Conservation (phyloP, 2,797 vertebrate species). For the Steatocranus sp. region DNA sequence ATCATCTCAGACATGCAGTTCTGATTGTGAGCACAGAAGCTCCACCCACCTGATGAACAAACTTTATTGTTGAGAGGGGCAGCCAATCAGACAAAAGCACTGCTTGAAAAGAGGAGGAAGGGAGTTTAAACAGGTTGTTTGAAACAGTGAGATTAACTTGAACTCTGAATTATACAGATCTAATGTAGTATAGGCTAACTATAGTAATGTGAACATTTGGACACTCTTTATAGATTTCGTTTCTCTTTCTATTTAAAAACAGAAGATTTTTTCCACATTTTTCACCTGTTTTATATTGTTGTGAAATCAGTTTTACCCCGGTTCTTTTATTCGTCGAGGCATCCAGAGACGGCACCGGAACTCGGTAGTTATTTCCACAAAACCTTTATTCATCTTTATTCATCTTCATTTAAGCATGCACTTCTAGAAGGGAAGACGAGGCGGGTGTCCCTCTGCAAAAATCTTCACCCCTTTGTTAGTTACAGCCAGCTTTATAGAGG, state of each 20-base stretch:
- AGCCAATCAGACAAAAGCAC: not conserved
- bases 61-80: not conserved
- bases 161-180: not conserved
- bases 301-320: no score
- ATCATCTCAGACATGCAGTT: not conserved
- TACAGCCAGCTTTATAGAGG: no score
- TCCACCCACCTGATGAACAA: not conserved
- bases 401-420: no score
- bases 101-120: not conserved
- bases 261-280: not conserved
- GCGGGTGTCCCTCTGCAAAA: no score
- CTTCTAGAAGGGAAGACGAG: no score
- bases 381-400: no score
- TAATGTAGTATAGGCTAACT: not conserved
- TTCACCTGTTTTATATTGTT: not conserved
- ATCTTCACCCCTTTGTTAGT: no score
- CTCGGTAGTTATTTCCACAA: no score
- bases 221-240: fast-evolving
- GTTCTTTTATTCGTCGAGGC: no score
- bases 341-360: no score
- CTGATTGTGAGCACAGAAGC: not conserved
- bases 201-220: not conserved
- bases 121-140: not conserved
- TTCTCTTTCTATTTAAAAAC: not conserved
- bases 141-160: not conserved